Percentiles rank a stretch among this genome's conserved stretches.
These are phyloP conservation scores for Pseudorhiza aurosa DNA, from an alignment of 30 jellyfish, hydroid and myxozoan genomes.

Conservation along the genomic window DNA sequence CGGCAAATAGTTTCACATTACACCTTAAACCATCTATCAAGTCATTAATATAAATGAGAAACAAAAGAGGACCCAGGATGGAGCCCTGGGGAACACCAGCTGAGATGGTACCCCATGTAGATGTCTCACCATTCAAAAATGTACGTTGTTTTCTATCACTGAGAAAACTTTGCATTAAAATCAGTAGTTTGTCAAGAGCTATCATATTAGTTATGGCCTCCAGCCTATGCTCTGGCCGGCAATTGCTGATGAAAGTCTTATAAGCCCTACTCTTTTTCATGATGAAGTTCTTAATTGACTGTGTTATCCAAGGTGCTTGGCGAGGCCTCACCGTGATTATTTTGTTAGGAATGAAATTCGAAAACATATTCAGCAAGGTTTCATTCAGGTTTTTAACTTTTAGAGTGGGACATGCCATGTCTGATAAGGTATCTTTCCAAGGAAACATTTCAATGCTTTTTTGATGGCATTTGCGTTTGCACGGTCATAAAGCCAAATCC, in stretches of 20 bases:
- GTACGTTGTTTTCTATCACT: conserved; percentile 33
- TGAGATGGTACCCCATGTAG: conserved; percentile 20
- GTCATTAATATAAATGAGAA: conserved; percentile 20
- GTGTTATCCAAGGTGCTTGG: conserved; percentile 64
- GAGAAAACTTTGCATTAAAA: conserved; percentile 35
- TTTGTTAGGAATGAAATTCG: conserved; percentile 61
- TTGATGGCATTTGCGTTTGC: conserved; percentile 30
- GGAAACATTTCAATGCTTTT: conserved; percentile 41
- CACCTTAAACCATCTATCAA: conserved; percentile 53
- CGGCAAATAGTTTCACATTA: conserved; percentile 43
- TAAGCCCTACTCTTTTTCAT: conserved; percentile 48
- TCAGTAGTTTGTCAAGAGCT: conserved; percentile 10
- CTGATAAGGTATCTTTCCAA: conserved; percentile 38
- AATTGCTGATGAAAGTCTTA: conserved; percentile 29
- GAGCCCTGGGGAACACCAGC: conserved; percentile 62
- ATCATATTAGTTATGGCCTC: conserved; percentile 48
- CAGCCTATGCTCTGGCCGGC: conserved; percentile 39
- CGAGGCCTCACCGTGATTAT: conserved; percentile 52
- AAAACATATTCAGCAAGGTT: conserved; percentile 51
- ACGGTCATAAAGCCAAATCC: conserved; percentile 38
- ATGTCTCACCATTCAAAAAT: conserved; percentile 15
- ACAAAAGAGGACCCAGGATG: conserved; percentile 24
- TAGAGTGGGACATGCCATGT: conserved; percentile 34
- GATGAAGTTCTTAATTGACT: conserved; percentile 39
- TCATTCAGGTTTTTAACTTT: conserved; percentile 36